Base-by-base conservation (phyloP, 1,140 invertebrate species). In the Eriosoma lanigerum region DNA sequence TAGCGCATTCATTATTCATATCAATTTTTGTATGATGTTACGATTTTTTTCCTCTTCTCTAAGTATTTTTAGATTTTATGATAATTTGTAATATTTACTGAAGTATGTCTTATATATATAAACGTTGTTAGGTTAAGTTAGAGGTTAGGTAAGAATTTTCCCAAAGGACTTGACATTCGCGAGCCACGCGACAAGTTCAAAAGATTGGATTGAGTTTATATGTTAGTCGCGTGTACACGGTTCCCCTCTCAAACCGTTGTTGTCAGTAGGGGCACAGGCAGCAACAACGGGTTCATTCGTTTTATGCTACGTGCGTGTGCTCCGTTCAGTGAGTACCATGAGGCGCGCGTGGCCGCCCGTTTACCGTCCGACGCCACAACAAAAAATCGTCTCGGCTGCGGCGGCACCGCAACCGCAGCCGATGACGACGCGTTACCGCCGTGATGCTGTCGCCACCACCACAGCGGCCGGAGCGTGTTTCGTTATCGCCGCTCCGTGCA, bases 271-370 rank as follows among this genome's bases (percentile, higher is more conserved):
- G 46, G n/a, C n/a, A 8, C 15, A 44, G 68, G 68, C 21, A 44
- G 38, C 66, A 38, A 44, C 38, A 32, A 68, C 24, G 26, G 56
- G 29, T 64, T 17, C 32, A 17, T 19, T 54, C 52, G 46, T 38
- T 38, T 38, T 21, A n/a, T 68, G 13, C 8, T 17, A 21, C 64
- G 38, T 10, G 44, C 46, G 21, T 21, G 21, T 17, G 46, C 26
- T 17, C 29, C 24, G 26, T 72, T 78, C 75, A 46, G 75, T 46
- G 17, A 24, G 6, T 29, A 78, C 75, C 15, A 78, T 84, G 66
- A 82, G 84, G 12, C 83, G 84, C 13, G 83, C 84, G 13, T 84
- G 84, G 84, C 84, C 84, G 13, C 84, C 84, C 15, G 82, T 84
- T 66, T 84, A 84, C 78, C 58, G 81, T 29, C 81, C 81, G 10